These are phyloP conservation scores for Lypha dubia DNA, from an alignment of 2,888 invertebrate genomes.

Conservation along the genomic window DNA sequence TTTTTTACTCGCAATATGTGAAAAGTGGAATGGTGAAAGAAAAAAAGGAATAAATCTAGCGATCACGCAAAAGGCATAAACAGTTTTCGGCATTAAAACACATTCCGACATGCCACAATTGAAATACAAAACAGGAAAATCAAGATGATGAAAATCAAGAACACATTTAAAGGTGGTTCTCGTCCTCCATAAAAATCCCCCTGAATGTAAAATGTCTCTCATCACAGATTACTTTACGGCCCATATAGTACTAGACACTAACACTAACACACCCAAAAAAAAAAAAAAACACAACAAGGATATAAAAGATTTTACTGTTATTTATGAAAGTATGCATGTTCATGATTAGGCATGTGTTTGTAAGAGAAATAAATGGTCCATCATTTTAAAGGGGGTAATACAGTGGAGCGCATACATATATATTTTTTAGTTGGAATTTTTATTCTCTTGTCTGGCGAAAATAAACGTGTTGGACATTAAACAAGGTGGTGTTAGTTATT, in stretches of 20 bases:
- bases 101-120: not conserved
- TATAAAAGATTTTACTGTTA: slow-evolving; percentile 35
- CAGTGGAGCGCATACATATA: not conserved
- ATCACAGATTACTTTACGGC: slow-evolving; percentile 55
- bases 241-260: slow-evolving; percentile 25
- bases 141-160: slow-evolving; percentile 36
- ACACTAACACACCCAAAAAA: not conserved
- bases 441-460: too few relatives aligned
- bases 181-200: not conserved
- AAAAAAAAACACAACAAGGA: slow-evolving; percentile 9
- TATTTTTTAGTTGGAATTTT: not conserved
- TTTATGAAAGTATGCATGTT: not conserved
- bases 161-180: not conserved
- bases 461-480: too few relatives aligned
- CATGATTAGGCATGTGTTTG: not conserved
- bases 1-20: not conserved
- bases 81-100: slow-evolving; percentile 48
- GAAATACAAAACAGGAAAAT: not conserved
- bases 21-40: not conserved
- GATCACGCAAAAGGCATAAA: slow-evolving; percentile 67
- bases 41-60: slow-evolving; percentile 43
- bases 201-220: not conserved
- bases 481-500: too few relatives aligned
- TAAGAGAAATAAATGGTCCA: not conserved
- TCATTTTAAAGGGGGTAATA: not conserved